Percentiles rank a stretch among this genome's conserved stretches.
Evolutionary conservation across 2,797 vertebrate genomes (phyloP).

Genomic region (Phalloptychus januarius): DNA sequence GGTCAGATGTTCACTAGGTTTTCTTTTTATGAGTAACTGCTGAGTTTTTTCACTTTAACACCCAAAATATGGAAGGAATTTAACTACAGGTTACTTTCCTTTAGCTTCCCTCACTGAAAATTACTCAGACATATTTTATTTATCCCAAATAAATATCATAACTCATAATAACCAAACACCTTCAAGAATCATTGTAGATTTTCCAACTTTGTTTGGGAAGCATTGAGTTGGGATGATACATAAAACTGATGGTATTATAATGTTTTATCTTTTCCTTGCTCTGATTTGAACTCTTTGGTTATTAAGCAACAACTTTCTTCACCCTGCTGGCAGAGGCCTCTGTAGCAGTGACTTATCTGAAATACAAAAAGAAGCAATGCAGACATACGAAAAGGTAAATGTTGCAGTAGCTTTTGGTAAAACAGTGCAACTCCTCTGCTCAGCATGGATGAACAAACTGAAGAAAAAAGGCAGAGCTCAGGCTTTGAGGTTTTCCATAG

Average conservation of each 20-base stretch:
- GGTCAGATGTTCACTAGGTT: neutral
- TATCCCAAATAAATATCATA: neutral
- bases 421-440: neutral
- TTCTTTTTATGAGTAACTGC: conserved; percentile 14
- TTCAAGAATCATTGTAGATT: neutral
- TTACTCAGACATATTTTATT: neutral
- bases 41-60: conserved; percentile 23
- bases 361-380: neutral
- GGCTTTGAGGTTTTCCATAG: neutral
- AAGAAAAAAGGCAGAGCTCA: neutral
- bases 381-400: neutral
- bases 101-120: neutral
- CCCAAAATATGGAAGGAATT: neutral
- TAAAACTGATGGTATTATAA: neutral
- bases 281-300: neutral
- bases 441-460: neutral
- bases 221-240: neutral
- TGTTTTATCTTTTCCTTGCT: neutral
- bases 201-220: neutral
- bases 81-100: neutral
- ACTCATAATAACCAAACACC: neutral
- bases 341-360: neutral
- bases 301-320: neutral
- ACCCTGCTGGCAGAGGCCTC: neutral
- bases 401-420: neutral